These are phyloP conservation scores for Virgularia gustaviana DNA, from an alignment of 92 coral and sea anemone genomes.

Conservation along the genomic window DNA sequence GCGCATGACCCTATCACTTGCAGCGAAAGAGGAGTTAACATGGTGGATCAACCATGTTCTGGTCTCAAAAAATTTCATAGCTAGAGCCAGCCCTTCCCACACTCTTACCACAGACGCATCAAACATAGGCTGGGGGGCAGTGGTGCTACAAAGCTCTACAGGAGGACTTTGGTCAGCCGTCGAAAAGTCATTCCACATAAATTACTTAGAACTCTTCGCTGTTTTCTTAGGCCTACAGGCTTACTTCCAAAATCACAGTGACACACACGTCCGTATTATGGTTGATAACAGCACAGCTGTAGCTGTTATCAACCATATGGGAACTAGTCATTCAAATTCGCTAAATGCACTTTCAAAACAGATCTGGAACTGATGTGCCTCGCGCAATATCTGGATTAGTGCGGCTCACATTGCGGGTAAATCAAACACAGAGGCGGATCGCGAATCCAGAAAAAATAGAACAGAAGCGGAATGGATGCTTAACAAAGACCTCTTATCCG, in stretches of 20 bases:
- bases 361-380: too few species aligned
- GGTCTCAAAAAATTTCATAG: slow-evolving; percentile 36
- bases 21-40: slow-evolving; percentile 21
- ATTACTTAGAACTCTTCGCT: slow-evolving; percentile 41
- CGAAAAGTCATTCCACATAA: slow-evolving; percentile 27
- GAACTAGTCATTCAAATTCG: too few species aligned
- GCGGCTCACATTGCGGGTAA: not conserved
- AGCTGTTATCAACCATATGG: too few species aligned
- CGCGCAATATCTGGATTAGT: too few species aligned
- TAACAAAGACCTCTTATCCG: not conserved
- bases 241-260: too few species aligned
- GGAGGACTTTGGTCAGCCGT: slow-evolving; percentile 41
- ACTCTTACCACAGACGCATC: slow-evolving; percentile 50
- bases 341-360: too few species aligned
- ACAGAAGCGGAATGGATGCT: not conserved
- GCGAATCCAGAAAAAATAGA: not conserved
- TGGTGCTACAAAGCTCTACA: slow-evolving; percentile 16
- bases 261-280: too few species aligned
- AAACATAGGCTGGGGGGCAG: slow-evolving; percentile 47
- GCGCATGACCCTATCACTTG: slow-evolving; percentile 30
- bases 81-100: slow-evolving; percentile 35
- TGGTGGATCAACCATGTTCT: slow-evolving; percentile 51
- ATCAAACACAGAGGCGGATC: not conserved
- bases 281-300: too few species aligned
- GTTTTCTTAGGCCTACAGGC: slow-evolving; percentile 40